Evolutionary conservation across 1,140 invertebrate species (phyloP), one percentile per base, ranked within the genome.

Genomic region (Micrasema minimum): DNA sequence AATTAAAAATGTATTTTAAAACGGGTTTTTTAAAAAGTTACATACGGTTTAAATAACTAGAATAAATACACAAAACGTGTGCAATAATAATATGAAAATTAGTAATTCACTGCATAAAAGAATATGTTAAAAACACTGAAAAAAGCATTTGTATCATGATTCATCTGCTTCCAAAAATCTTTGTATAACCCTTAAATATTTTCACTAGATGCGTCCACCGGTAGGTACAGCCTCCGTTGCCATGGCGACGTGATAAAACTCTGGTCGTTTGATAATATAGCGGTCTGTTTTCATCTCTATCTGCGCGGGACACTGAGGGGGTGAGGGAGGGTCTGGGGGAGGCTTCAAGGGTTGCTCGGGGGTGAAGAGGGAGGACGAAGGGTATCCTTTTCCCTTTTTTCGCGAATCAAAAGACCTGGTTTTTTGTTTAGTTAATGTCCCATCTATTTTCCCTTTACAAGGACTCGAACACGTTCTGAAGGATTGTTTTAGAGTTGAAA

Each of bases 201-300:
- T n/a, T 48, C 59, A 35, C 48, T 64, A 55, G 43, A 46, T 68
- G 66, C 48, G 65, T 55, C 55, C 55, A 37, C 66, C 65, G 59
- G 72, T 66, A 72, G 77, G 79, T 79, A 79, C 79, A 78, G 70
- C 23, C 76, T 74, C 75, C 76, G 79, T 82, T 72, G 77, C 77
- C 78, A 81, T 82, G 79, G 80, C 77, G 80, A 82, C 81, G 82
- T 78, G 81, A 83, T 82, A 84, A 83, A 84, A 82, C 82, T 74
- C 81, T 82, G 80, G 77, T 80, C 82, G 82, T 83, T 80, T 82
- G 81, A 83, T 80, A 83, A 75, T 75, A 75, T 75, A 69, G 73
- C 73, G 73, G 73, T 75, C 73, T 75, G 73, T 66, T 74, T 46
- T 67, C 26, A 53, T 41, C 72, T 74, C 65, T 74, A 74, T 74